Conservation (phyloP, 2,888 invertebrate species). For the Melanostoma mellinum region DNA sequence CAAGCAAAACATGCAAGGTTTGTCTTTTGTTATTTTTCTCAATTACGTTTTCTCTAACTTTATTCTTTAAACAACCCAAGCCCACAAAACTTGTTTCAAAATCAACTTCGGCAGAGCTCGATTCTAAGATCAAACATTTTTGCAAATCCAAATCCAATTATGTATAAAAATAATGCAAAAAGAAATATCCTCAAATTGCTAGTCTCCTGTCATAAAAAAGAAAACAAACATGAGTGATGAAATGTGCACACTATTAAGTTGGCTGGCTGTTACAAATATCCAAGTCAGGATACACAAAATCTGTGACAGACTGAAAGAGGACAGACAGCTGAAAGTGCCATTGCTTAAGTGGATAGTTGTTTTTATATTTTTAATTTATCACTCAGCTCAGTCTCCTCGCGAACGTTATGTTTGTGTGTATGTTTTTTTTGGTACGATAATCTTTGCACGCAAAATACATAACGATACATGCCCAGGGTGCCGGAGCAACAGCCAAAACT, state of each 20-base stretch:
- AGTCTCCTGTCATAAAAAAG: slow-evolving; percentile 15
- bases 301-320: slow-evolving; percentile 31
- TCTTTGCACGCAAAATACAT: slow-evolving; percentile 51
- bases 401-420: background rate
- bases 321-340: slow-evolving; percentile 64
- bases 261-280: slow-evolving; percentile 32
- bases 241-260: slow-evolving; percentile 11
- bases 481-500: slow-evolving; percentile 15
- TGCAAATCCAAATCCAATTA: too few relatives aligned
- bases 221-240: slow-evolving; percentile 29
- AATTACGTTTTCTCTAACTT: too few relatives aligned
- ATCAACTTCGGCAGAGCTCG: too few relatives aligned
- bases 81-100: too few relatives aligned
- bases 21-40: too few relatives aligned
- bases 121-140: too few relatives aligned
- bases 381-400: background rate
- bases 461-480: slow-evolving; percentile 8
- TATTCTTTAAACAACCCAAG: too few relatives aligned
- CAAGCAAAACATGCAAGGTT: too few relatives aligned
- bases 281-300: slow-evolving; percentile 31
- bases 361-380: slow-evolving; percentile 30
- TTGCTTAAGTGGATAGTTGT: slow-evolving; percentile 61
- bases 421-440: slow-evolving; percentile 42
- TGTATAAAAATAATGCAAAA: too few relatives aligned
- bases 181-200: too few relatives aligned